phyloP scores from a whole-genome alignment of 2,888 invertebrate species.

The Gortyna flavago region DNA sequence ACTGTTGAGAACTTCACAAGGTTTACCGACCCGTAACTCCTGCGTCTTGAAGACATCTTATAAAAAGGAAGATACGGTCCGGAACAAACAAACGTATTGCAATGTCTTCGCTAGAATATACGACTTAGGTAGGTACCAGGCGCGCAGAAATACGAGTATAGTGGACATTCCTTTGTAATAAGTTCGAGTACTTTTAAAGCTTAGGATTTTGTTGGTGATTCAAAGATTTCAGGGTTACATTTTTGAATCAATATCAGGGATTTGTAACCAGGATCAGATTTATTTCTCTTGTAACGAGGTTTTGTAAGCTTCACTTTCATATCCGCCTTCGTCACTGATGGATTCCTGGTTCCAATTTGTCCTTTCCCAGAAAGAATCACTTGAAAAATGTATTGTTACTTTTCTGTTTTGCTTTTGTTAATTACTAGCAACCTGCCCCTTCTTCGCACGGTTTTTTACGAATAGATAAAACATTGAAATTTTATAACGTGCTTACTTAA shows the following conservation, averaged over 20 bases:
- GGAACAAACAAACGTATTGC: slow-evolving; percentile 86
- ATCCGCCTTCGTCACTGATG: not conserved
- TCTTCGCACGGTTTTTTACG: not conserved
- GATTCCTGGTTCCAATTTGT: not conserved
- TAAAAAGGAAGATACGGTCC: slow-evolving; percentile 83
- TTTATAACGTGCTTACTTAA: not conserved
- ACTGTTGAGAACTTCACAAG: slow-evolving; percentile 75
- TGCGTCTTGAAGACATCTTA: slow-evolving; percentile 78
- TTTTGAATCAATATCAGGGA: not conserved
- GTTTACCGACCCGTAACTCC: slow-evolving; percentile 79
- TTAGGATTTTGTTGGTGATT: slow-evolving; percentile 24
- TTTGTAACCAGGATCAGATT: not conserved
- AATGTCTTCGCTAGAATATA: slow-evolving; percentile 78
- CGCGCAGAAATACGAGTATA: slow-evolving; percentile 72
- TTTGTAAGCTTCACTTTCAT: not conserved
- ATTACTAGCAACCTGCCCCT: not conserved
- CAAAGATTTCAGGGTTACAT: not conserved
- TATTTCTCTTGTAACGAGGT: not conserved
- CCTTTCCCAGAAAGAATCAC: not conserved
- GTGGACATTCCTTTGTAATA: slow-evolving; percentile 69
- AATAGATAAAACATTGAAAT: not conserved
- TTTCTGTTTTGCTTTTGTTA: not conserved
- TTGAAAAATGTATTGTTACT: not conserved
- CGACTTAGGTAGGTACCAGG: slow-evolving; percentile 74
- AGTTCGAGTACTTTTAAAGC: slow-evolving; percentile 27